phyloP scores from a whole-genome alignment of 2,797 vertebrate genomes.

The Acanthopagrus latus region DNA sequence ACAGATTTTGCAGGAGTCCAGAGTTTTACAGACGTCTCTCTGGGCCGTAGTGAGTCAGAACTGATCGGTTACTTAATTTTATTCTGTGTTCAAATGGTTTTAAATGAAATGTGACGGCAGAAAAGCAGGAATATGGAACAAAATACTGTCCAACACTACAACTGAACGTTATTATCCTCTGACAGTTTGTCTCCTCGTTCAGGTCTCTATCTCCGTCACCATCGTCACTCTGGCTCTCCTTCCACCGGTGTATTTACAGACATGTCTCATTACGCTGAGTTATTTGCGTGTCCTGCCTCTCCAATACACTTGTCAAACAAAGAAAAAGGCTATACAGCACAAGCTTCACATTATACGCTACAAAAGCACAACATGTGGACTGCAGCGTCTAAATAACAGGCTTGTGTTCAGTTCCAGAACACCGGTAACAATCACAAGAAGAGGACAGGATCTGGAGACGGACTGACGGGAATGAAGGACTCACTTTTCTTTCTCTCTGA shows the following conservation, averaged over 20 bases:
- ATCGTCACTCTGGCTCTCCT: neutral
- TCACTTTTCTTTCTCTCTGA: neutral
- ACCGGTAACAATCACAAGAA: slow-evolving; percentile 21
- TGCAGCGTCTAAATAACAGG: slow-evolving; percentile 26
- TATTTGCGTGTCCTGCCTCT: neutral
- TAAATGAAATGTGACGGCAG: no score
- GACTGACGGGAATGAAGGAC: neutral
- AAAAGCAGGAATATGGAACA: no score
- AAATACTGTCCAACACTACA: neutral
- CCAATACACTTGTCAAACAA: slow-evolving; percentile 33
- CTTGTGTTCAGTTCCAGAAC: slow-evolving; percentile 18
- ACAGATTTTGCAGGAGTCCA: no score
- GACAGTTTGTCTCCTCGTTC: neutral
- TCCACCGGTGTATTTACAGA: neutral
- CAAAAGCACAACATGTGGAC: slow-evolving; percentile 36
- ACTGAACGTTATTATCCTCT: neutral
- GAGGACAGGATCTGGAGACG: slow-evolving; percentile 11
- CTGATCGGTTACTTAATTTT: no score
- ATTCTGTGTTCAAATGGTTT: no score
- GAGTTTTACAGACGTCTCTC: no score
- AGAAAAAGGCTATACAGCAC: slow-evolving; percentile 24
- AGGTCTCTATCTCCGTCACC: neutral
- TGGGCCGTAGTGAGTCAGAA: no score
- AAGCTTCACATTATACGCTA: slow-evolving; percentile 1
- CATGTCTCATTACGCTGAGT: slow-evolving; percentile 34